Conservation (phyloP, 2,888 invertebrate genomes). For the Elmis aenea region DNA sequence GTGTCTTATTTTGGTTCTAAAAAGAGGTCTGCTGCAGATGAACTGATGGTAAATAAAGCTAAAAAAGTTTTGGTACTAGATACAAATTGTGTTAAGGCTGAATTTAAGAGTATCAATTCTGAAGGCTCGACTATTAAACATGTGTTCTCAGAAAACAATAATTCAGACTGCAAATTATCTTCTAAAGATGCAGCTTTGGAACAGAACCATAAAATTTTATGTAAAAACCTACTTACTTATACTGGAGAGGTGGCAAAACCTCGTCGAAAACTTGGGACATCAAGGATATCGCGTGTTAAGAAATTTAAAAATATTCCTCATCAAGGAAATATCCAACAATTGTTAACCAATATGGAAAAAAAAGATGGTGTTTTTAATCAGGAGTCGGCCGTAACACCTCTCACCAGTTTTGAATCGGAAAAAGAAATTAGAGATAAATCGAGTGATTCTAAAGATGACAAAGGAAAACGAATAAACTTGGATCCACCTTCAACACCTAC, state of each 20-base stretch:
- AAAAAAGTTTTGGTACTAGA: conserved; percentile 51
- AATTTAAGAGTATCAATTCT: no score
- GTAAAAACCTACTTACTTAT: background rate
- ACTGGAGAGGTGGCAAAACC: background rate
- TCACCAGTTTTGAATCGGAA: no score
- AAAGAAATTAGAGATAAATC: no score
- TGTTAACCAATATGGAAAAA: conserved; percentile 22
- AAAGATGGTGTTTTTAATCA: conserved; percentile 18
- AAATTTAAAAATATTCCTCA: background rate
- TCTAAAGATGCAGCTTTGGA: background rate
- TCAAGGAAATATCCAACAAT: conserved; percentile 6
- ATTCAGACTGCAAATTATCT: background rate
- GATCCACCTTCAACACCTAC: conserved; percentile 37
- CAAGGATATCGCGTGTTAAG: background rate
- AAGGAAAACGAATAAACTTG: no score
- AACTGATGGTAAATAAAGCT: conserved; percentile 48
- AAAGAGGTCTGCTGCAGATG: conserved; percentile 69
- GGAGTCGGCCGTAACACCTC: no score
- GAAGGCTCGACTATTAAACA: no score
- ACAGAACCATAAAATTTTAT: background rate
- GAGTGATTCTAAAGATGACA: no score
- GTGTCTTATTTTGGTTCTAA: conserved; percentile 71
- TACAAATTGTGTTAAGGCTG: conserved; percentile 11
- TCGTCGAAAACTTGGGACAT: background rate
- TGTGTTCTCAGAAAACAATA: no score